Evolutionary conservation across 2,797 vertebrate species (phyloP).

Genomic region (Todus mexicanus): DNA sequence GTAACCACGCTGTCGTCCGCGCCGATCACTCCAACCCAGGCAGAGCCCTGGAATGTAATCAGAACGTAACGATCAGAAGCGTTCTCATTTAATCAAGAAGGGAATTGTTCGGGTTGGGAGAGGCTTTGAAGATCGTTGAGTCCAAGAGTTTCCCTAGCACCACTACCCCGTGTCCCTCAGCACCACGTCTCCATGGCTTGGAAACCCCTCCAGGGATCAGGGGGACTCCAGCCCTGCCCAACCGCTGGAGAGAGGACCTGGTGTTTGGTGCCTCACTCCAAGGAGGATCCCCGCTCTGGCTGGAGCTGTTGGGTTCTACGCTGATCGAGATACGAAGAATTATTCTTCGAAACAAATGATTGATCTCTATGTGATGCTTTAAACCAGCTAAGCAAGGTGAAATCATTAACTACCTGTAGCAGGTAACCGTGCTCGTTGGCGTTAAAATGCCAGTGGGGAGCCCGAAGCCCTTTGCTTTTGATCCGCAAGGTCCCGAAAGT

Average conservation of each 20-base stretch:
- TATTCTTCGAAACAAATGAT: neutral
- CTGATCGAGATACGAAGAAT: neutral
- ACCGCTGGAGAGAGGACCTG: neutral
- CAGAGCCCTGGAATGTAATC: constrained; percentile 45
- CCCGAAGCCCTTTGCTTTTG: constrained; percentile 64
- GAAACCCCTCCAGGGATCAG: neutral
- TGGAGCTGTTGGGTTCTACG: neutral
- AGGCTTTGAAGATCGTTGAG: neutral
- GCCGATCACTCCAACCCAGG: constrained; percentile 68
- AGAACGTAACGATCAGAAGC: neutral
- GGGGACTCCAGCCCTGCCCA: neutral
- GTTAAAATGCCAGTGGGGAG: constrained; percentile 74
- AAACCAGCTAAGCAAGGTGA: neutral
- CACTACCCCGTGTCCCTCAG: neutral
- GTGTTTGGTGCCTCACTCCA: neutral
- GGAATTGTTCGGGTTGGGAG: neutral
- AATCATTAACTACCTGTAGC: constrained; percentile 41
- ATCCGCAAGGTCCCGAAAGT: constrained; percentile 68
- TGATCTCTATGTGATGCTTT: neutral
- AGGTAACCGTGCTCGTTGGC: constrained; percentile 72
- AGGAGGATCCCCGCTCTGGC: no score
- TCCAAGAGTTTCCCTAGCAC: neutral
- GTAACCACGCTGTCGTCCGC: constrained; percentile 8
- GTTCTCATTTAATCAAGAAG: neutral
- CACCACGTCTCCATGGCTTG: neutral